A percentile compares a stretch with the other conserved stretches of the same genome.
Evolutionary conservation across 2,797 vertebrate genomes (phyloP).

Genomic region (Oceanodroma leucorhoa): DNA sequence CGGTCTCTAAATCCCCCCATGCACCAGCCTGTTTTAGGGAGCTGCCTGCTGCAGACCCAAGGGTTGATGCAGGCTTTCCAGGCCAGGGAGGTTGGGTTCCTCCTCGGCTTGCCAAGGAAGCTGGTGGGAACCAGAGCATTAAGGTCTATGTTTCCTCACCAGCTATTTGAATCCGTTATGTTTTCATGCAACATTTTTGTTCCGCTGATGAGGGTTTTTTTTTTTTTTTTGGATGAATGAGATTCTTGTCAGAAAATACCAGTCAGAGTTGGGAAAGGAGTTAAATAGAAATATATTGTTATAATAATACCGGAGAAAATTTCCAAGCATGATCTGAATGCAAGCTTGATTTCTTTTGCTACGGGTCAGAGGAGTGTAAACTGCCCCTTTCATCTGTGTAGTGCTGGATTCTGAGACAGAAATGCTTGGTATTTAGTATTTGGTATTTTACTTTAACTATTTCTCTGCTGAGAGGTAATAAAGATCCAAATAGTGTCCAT

Average conservation of each 20-base stretch:
- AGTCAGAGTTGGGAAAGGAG: not conserved
- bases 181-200: not conserved
- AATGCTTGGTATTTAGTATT: conserved; percentile 32
- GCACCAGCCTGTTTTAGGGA: not conserved
- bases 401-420: conserved; percentile 8
- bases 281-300: conserved; percentile 10
- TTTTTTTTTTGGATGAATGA: not conserved
- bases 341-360: conserved; percentile 40
- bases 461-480: not conserved
- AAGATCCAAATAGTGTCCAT: not conserved
- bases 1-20: not conserved
- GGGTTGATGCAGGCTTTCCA: not conserved
- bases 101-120: not conserved
- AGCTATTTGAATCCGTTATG: not conserved
- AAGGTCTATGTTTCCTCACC: not conserved
- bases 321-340: conserved; percentile 49
- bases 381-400: conserved; percentile 2
- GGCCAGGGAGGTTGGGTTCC: not conserved
- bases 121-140: not conserved
- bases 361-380: conserved; percentile 11
- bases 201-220: not conserved
- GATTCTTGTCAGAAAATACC: conserved; percentile 24
- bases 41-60: not conserved
- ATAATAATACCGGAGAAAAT: conserved; percentile 29
- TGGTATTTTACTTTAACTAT: conserved; percentile 13